Conservation (phyloP, 2,797 vertebrate genomes). For the Margarornis squamiger region DNA sequence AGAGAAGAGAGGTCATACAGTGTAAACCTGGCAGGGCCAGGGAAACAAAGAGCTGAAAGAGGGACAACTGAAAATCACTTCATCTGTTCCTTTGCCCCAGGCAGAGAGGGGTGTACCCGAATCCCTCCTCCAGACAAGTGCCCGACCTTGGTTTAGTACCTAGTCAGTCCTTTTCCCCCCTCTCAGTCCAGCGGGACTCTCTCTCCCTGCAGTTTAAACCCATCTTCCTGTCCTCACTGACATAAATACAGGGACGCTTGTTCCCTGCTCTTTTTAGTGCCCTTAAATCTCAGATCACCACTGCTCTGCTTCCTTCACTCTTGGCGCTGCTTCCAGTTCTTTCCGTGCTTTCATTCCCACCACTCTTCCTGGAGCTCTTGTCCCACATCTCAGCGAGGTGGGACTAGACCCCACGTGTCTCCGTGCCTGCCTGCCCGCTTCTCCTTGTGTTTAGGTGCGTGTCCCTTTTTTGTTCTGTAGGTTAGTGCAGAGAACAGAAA, state of each 20-base stretch:
- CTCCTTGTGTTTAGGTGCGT: fast-evolving
- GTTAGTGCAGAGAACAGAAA: not conserved
- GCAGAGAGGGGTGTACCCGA: not conserved
- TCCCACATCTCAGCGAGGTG: fast-evolving
- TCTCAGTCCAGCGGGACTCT: not conserved
- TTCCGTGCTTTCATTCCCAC: not conserved
- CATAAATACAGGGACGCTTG: not conserved
- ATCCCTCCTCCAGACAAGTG: not conserved
- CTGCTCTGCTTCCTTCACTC: not conserved
- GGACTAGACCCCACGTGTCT: fast-evolving
- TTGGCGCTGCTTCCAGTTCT: not conserved
- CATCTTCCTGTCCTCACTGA: not conserved
- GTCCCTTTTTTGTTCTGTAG: not conserved
- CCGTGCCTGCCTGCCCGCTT: too few relatives aligned
- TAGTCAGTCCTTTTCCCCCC: not conserved
- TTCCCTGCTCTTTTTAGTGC: not conserved
- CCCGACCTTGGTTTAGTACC: not conserved
- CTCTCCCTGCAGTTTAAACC: not conserved
- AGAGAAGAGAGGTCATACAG: not conserved
- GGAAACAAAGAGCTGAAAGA: not conserved
- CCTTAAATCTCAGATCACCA: not conserved
- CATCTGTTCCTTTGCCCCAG: not conserved
- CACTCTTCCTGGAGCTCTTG: fast-evolving
- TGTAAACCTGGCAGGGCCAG: not conserved
- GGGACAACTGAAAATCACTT: not conserved